These are phyloP conservation scores for Diachasma alloeum DNA, from an alignment of 1,140 invertebrate species.

Conservation along the genomic window DNA sequence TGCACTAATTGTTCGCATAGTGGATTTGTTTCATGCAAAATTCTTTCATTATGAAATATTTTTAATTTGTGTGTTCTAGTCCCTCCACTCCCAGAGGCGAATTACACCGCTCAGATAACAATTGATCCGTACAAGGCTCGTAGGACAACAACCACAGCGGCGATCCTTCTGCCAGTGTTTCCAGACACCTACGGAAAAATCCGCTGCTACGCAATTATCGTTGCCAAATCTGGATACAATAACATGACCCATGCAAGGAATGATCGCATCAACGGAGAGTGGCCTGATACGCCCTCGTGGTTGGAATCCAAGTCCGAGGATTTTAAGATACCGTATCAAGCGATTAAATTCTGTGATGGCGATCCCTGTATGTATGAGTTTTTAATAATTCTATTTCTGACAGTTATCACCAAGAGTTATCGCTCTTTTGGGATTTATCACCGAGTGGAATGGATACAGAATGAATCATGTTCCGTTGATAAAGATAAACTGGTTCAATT, in stretches of 20 bases:
- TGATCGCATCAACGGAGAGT: constrained; percentile 31
- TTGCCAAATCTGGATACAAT: constrained; percentile 42
- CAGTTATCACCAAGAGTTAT: too few species aligned
- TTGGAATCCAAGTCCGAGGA: constrained; percentile 45
- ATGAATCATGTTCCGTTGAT: too few species aligned
- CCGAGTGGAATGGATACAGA: too few species aligned
- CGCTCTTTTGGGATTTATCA: too few species aligned
- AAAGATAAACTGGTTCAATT: too few species aligned
- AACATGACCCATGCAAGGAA: constrained; percentile 27
- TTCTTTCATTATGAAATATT: too few species aligned
- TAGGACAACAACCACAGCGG: constrained; percentile 46
- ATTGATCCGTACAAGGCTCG: constrained; percentile 49
- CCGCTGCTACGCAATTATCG: constrained; percentile 53
- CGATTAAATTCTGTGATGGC: constrained; percentile 37
- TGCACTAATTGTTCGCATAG: too few species aligned
- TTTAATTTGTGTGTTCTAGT: constrained; percentile 38
- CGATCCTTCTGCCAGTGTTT: constrained; percentile 53
- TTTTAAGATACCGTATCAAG: constrained; percentile 53
- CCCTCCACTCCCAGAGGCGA: constrained; percentile 42
- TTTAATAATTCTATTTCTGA: too few species aligned
- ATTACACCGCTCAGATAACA: constrained; percentile 48
- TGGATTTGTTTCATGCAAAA: too few species aligned
- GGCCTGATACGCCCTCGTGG: constrained; percentile 50
- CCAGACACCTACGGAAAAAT: constrained; percentile 44
- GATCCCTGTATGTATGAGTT: constrained; percentile 25